These are phyloP conservation scores for Holacanthella duospinosa DNA, from an alignment of 2,888 invertebrate species.

Conservation along the genomic window DNA sequence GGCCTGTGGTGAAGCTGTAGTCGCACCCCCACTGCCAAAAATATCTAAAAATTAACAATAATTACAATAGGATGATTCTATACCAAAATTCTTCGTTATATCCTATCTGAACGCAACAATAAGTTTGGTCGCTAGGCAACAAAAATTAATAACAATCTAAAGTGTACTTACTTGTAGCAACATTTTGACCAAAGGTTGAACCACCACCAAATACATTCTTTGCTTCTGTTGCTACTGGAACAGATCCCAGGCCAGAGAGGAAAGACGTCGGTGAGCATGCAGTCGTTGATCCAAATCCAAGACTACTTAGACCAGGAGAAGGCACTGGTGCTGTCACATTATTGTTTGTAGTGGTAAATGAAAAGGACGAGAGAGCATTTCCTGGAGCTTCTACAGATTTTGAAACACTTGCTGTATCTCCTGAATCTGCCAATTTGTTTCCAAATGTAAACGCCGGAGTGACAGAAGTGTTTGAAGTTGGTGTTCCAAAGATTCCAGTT, in stretches of 20 bases:
- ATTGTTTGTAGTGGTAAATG: too few relatives aligned
- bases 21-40: neutral
- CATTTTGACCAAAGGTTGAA: conserved; percentile 4
- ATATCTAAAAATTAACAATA: neutral
- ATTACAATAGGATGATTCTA: neutral
- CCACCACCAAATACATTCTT: neutral
- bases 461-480: too few relatives aligned
- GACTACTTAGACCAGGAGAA: too few relatives aligned
- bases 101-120: too few relatives aligned
- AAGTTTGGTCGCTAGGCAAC: too few relatives aligned
- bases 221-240: neutral
- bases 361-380: too few relatives aligned
- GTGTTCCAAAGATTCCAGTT: neutral
- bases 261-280: neutral
- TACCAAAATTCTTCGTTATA: neutral
- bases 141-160: too few relatives aligned
- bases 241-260: neutral
- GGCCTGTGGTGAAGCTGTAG: neutral
- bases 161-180: neutral
- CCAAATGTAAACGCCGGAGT: too few relatives aligned
- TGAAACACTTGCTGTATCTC: too few relatives aligned
- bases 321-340: too few relatives aligned
- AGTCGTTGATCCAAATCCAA: neutral
- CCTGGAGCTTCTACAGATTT: too few relatives aligned
- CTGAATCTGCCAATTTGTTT: too few relatives aligned